Conservation (phyloP, 1,140 invertebrate species). For the Fopius arisanus region DNA sequence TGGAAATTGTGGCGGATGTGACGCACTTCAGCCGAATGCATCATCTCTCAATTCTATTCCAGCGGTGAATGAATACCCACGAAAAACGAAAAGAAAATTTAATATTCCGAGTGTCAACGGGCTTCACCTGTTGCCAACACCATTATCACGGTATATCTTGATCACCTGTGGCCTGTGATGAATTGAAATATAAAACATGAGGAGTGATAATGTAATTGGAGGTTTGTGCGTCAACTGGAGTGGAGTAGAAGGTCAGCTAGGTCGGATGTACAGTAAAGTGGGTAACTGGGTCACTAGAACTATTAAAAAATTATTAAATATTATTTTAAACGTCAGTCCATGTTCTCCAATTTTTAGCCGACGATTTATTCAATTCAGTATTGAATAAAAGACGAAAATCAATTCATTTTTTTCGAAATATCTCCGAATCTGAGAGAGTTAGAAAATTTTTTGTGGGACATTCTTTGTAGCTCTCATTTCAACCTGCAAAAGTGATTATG, state of each 20-base stretch:
- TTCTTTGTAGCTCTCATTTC: no score
- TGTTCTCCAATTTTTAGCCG: no score
- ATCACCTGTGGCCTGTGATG: neutral
- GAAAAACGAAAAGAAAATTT: neutral
- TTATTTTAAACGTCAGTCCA: neutral
- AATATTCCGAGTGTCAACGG: neutral
- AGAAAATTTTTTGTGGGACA: no score
- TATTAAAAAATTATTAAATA: neutral
- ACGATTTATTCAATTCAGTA: neutral
- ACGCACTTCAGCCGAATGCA: neutral
- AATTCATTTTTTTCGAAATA: no score
- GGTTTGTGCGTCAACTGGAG: slow-evolving; percentile 2
- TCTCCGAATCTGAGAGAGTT: no score
- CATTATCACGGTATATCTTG: neutral
- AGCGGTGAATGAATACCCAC: neutral
- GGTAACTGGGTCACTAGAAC: neutral
- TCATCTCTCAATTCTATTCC: neutral
- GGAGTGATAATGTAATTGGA: neutral
- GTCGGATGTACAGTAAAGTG: neutral
- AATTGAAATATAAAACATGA: neutral
- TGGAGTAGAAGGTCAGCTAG: slow-evolving; percentile 8
- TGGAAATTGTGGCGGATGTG: slow-evolving; percentile 43
- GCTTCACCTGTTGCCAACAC: neutral
- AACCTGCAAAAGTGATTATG: no score
- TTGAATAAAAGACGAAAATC: no score